These are phyloP conservation scores for Acheta domesticus DNA, from an alignment of 2,888 invertebrate species.

Conservation along the genomic window DNA sequence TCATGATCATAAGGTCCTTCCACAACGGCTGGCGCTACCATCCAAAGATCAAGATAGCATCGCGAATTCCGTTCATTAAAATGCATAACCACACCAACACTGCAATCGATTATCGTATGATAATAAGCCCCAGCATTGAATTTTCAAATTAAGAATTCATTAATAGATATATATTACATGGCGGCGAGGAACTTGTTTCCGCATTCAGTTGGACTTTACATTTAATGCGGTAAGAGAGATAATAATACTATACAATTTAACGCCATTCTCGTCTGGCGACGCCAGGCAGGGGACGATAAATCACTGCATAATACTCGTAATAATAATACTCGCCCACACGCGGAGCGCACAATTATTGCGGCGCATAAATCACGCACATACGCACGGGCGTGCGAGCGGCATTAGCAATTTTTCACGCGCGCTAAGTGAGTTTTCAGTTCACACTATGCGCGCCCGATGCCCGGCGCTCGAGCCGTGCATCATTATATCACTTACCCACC, in stretches of 20 bases:
- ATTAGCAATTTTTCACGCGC: neutral
- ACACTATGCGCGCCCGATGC: no score
- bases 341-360: neutral
- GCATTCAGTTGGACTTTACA: neutral
- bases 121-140: neutral
- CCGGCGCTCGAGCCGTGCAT: no score
- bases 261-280: neutral
- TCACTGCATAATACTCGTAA: neutral
- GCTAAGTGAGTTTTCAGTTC: neutral
- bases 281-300: neutral
- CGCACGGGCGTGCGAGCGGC: neutral
- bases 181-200: neutral
- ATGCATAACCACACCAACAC: no score
- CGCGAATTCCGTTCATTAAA: no score
- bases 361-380: neutral
- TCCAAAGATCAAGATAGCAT: no score
- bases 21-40: no score
- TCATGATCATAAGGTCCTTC: no score
- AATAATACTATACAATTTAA: neutral
- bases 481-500: no score
- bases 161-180: neutral
- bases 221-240: neutral
- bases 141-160: constrained; percentile 5
- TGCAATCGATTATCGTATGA: no score
- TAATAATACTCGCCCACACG: neutral